These are phyloP conservation scores for Acronicta leporina DNA, from an alignment of 2,888 invertebrate species.

Conservation along the genomic window DNA sequence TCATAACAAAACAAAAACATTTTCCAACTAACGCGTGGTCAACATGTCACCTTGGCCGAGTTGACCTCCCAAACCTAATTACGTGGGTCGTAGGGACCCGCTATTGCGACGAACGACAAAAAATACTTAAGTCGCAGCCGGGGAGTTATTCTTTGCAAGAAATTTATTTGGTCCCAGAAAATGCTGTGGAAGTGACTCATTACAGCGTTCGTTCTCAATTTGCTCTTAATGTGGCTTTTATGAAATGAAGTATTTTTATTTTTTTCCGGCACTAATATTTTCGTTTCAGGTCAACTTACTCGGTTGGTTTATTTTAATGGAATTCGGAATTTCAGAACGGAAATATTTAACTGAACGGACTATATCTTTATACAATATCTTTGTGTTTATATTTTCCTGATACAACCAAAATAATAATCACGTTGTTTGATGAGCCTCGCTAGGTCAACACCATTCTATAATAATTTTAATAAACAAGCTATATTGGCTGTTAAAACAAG, in stretches of 20 bases:
- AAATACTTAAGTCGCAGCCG: conserved; percentile 36
- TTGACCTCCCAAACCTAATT: conserved; percentile 57
- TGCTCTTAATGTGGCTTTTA: conserved; percentile 42
- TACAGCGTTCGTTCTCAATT: conserved; percentile 39
- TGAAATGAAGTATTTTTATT: conserved; percentile 19
- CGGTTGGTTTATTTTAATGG: conserved; percentile 14
- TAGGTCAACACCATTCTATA: too few relatives aligned
- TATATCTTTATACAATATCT: too few relatives aligned
- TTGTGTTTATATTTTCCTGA: too few relatives aligned
- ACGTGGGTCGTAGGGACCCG: conserved; percentile 47
- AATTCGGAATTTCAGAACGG: neutral
- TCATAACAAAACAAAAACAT: conserved; percentile 18
- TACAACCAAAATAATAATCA: too few relatives aligned
- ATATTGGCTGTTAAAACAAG: too few relatives aligned
- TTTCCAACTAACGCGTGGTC: conserved; percentile 36
- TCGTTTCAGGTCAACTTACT: conserved; percentile 2
- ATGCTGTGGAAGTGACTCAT: conserved; percentile 35
- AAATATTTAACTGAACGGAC: too few relatives aligned
- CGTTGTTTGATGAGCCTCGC: too few relatives aligned
- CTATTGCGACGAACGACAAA: conserved; percentile 35
- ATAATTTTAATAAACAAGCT: too few relatives aligned
- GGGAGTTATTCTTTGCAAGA: conserved; percentile 48
- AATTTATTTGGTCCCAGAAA: conserved; percentile 41
- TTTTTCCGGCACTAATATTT: conserved; percentile 15
- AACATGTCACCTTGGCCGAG: conserved; percentile 27